phyloP scores from a whole-genome alignment of 2,113 vertebrate genomes.

The Riparia riparia region DNA sequence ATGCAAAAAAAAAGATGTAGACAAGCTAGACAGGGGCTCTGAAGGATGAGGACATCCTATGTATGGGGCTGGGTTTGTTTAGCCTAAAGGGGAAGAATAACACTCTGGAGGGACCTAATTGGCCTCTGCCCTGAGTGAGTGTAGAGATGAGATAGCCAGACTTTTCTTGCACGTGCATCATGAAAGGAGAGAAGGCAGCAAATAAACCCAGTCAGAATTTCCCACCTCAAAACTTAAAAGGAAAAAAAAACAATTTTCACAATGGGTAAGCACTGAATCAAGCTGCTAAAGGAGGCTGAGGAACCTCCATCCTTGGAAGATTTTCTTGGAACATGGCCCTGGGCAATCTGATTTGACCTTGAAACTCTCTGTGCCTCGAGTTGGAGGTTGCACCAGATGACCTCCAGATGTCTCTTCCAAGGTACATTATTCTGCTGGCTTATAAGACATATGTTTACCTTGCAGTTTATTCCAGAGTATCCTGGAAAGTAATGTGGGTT shows the following conservation, averaged over 20 bases:
- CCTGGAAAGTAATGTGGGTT: not conserved
- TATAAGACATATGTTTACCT: accelerated
- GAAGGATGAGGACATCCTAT: not conserved
- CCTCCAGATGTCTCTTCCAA: not conserved
- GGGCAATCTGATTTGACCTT: not conserved
- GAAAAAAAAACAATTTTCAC: not conserved
- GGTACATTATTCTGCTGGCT: not conserved
- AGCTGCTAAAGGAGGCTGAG: not conserved
- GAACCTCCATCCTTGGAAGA: not conserved
- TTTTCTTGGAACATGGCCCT: not conserved
- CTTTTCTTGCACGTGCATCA: not conserved
- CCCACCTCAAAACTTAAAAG: not conserved
- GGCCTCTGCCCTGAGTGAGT: not conserved
- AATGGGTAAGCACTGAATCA: not conserved
- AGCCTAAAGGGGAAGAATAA: not conserved
- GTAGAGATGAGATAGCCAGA: not conserved
- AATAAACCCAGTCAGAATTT: not conserved
- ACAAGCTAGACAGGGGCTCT: not conserved
- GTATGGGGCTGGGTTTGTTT: not conserved
- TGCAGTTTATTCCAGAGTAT: not conserved
- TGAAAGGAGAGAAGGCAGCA: not conserved
- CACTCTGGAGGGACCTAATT: not conserved
- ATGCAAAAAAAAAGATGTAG: not conserved
- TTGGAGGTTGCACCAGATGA: not conserved
- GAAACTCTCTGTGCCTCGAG: not conserved